Percentiles rank a stretch among this genome's conserved stretches.
Conservation (phyloP, 2,797 vertebrate species). For the Onychomys torridus region DNA sequence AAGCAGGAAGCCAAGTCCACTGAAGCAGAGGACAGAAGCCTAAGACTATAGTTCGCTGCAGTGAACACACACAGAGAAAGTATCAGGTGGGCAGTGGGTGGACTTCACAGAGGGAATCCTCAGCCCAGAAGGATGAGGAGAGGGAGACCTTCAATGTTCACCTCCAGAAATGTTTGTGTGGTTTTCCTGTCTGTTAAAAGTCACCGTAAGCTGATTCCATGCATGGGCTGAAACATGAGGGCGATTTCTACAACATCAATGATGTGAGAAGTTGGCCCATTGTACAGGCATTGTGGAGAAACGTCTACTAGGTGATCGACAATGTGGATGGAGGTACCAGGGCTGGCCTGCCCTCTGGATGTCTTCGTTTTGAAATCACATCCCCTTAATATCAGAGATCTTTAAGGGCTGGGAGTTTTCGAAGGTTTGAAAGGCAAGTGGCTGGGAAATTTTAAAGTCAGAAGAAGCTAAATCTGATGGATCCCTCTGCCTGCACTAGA, state of each 20-base stretch:
- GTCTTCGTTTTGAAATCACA: not conserved
- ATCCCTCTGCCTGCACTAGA: not conserved
- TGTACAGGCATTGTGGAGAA: not conserved
- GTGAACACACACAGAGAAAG: not conserved
- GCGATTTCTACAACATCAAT: not conserved
- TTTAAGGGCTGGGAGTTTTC: not conserved
- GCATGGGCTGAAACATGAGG: not conserved
- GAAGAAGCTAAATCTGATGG: not conserved
- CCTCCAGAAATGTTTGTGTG: not conserved
- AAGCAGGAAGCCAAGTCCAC: not conserved
- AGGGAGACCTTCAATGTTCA: not conserved
- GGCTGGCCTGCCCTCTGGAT: not conserved
- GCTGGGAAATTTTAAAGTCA: conserved; percentile 16
- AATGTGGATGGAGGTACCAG: not conserved
- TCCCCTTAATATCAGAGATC: not conserved
- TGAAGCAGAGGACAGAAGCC: not conserved
- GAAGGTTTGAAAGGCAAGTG: not conserved
- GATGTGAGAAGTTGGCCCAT: not conserved
- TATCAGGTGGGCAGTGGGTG: not conserved
- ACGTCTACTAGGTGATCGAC: not conserved
- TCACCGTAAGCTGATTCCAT: not conserved
- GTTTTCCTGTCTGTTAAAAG: not conserved
- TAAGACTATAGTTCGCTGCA: not conserved
- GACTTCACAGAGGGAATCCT: not conserved
- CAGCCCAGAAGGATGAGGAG: not conserved